Base-by-base conservation (phyloP, 2,888 invertebrate species). In the Rhamnusium bicolor region DNA sequence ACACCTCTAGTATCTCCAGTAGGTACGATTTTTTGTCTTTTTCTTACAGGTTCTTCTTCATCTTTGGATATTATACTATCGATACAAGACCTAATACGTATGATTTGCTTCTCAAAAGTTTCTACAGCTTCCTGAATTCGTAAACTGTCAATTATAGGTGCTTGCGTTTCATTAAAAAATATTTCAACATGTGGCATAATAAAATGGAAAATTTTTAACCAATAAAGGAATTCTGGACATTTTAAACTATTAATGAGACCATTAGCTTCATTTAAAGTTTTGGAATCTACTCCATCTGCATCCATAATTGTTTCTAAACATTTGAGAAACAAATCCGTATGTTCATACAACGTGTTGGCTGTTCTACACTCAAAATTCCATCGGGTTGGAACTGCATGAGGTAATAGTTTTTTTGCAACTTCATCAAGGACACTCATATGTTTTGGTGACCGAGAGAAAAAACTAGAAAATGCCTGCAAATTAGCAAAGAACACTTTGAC, bases 291-390 rank as follows among this genome's bases (percentile, higher is more conserved):
- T n/a, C 21, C 65, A 53, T 73, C 73, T 10, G 61, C 66, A 60
- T 78, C 75, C 49, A 79, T 58, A 49, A 46, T 2, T 2, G 46
- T 5, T 5, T 46, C 46, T 46, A 5, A 5, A n/a, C 8, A 46
- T 46, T 46, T 8, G n/a, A n/a, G n/a, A n/a, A n/a, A 46, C 2
- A 10, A 46, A 46, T 4, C 24, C 8, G 76, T 76, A 61, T 79
- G n/a, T n/a, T n/a, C n/a, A 74, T 10, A 82, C 79, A 19, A 71
- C 73, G 18, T 77, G 56, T n/a, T n/a, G n/a, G n/a, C n/a, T n/a
- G n/a, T n/a, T n/a, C n/a, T n/a, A 27, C 72, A 75, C 63, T 83
- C 78, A 47, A 79, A 82, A 67, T 81, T 79, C 78, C 76, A 81
- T 68, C 72, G 65, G n/a, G 76, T 76, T 32, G 71, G 61, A 16